Conservation (phyloP, 2,797 vertebrate species). For the Propithecus deckenii region DNA sequence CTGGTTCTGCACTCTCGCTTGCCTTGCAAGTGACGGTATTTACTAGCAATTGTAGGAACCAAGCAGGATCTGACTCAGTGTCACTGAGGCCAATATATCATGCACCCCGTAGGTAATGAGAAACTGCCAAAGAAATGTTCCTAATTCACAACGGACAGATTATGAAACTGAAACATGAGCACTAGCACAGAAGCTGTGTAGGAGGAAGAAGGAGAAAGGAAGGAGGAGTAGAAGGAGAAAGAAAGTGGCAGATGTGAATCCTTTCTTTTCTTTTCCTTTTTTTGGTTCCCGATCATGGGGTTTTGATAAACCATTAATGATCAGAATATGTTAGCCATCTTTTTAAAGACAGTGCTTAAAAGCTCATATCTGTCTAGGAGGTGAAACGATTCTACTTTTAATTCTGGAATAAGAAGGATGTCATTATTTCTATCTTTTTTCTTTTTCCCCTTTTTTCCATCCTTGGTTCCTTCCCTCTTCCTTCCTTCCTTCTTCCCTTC, state of each 20-base stretch:
- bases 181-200: slow-evolving; percentile 51
- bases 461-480: not conserved
- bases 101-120: not conserved
- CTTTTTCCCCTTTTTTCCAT: too few relatives aligned
- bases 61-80: slow-evolving; percentile 39
- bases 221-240: not conserved
- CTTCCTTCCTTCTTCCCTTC: too few relatives aligned
- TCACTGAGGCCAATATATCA: slow-evolving; percentile 47
- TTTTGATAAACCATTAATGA: slow-evolving; percentile 34
- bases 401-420: not conserved
- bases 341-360: not conserved
- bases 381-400: not conserved
- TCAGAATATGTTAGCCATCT: not conserved
- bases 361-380: not conserved
- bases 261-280: not conserved
- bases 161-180: not conserved
- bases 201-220: not conserved
- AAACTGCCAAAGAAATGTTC: slow-evolving; percentile 43
- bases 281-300: not conserved
- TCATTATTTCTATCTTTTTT: not conserved
- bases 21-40: slow-evolving; percentile 13
- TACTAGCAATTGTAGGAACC: not conserved
- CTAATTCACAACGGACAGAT: slow-evolving; percentile 51
- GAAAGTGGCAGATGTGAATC: not conserved
- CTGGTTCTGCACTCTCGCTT: not conserved